Percentiles rank a stretch among this genome's conserved stretches.
phyloP scores from a whole-genome alignment of 1,140 invertebrate species.

The Trigoniulus corallinus region DNA sequence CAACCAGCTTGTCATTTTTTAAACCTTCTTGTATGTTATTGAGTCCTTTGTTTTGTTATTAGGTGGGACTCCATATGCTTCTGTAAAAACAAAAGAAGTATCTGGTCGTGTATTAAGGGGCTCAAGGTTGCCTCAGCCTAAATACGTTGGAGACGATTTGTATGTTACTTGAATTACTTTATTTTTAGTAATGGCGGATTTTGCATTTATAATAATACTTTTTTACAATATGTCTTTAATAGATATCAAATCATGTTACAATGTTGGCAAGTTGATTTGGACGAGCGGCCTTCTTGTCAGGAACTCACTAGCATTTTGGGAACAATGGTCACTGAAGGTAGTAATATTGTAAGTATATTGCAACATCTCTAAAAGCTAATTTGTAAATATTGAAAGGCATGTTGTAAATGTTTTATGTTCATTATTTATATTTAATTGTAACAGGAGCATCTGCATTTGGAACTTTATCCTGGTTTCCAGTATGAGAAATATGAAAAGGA shows the following conservation, averaged over 20 bases:
- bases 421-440: slow-evolving; percentile 1
- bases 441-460: slow-evolving; percentile 12
- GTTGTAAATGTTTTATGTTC: background rate
- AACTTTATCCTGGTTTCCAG: slow-evolving; percentile 13
- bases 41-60: no score
- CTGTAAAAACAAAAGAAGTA: slow-evolving; percentile 42
- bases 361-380: background rate
- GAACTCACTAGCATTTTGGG: slow-evolving; percentile 28
- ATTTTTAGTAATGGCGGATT: background rate
- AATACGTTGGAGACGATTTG: slow-evolving; percentile 46
- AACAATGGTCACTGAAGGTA: slow-evolving; percentile 8
- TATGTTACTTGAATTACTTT: slow-evolving; percentile 22
- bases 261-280: slow-evolving; percentile 65
- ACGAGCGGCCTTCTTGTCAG: slow-evolving; percentile 52
- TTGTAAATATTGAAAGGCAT: background rate
- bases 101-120: slow-evolving; percentile 45
- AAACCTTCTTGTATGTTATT: background rate
- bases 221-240: slow-evolving; percentile 1
- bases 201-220: background rate
- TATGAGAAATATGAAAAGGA: slow-evolving; percentile 13
- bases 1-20: background rate
- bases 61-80: slow-evolving; percentile 57
- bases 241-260: slow-evolving; percentile 54
- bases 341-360: slow-evolving; percentile 9
- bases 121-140: slow-evolving; percentile 47